phyloP scores from a whole-genome alignment of 2,797 vertebrate genomes.

The Crocodylus rhombifer region DNA sequence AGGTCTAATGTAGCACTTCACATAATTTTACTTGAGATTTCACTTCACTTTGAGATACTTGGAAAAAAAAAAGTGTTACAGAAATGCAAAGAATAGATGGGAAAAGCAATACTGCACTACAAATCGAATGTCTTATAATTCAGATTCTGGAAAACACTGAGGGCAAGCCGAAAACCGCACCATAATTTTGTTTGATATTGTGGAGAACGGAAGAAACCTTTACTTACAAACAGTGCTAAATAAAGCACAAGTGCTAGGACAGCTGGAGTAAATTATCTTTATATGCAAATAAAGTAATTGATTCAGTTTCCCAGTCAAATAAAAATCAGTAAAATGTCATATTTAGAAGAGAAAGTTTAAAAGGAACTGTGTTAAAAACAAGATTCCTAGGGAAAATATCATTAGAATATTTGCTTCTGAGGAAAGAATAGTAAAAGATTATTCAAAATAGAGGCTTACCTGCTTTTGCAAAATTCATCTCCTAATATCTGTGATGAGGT shows the following conservation, averaged over 20 bases:
- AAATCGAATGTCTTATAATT: not conserved
- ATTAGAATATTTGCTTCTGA: not conserved
- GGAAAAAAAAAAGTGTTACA: not conserved
- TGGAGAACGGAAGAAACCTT: not conserved
- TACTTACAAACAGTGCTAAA: not conserved
- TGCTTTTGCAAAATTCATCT: not conserved
- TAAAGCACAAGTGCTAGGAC: not conserved
- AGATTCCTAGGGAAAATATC: not conserved
- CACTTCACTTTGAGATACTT: not conserved
- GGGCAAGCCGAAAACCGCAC: not conserved
- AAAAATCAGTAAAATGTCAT: not conserved
- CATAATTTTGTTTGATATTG: not conserved
- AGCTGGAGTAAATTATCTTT: not conserved
- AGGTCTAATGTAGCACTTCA: not conserved
- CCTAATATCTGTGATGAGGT: not conserved
- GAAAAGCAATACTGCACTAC: not conserved
- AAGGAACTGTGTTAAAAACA: not conserved
- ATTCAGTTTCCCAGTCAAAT: not conserved
- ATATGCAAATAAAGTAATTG: not conserved
- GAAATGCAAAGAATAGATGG: not conserved
- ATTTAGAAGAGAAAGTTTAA: not conserved
- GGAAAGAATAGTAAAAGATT: not conserved
- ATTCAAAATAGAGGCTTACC: not conserved
- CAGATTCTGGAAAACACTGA: not conserved
- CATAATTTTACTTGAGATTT: not conserved